phyloP scores from a whole-genome alignment of 2,888 invertebrate genomes.

The Tiliacea citrago region DNA sequence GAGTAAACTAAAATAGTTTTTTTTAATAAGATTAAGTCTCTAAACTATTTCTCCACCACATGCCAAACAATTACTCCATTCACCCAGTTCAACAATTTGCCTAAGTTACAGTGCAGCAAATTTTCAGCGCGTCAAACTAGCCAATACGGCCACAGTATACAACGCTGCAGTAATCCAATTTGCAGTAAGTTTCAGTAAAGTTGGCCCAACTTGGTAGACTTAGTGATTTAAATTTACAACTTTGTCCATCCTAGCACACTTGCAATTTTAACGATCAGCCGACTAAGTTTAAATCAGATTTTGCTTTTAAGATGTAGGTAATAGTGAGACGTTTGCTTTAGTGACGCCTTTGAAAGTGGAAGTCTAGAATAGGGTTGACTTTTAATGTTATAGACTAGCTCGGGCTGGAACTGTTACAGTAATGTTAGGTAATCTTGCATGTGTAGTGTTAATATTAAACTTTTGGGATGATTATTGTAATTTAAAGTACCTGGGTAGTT shows the following conservation, averaged over 20 bases:
- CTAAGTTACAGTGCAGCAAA: conserved; percentile 47
- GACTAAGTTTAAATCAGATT: conserved; percentile 81
- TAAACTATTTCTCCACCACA: background rate
- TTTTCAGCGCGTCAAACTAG: conserved; percentile 80
- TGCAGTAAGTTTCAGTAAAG: conserved; percentile 82
- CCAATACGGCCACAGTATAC: conserved; percentile 71
- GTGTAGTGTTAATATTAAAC: conserved; percentile 22
- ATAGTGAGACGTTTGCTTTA: conserved; percentile 66
- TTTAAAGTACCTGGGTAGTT: background rate
- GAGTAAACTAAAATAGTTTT: conserved; percentile 1
- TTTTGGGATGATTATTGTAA: conserved; percentile 23
- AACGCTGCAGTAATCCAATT: conserved; percentile 85
- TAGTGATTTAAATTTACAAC: conserved; percentile 89
- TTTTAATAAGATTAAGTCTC: conserved; percentile 8
- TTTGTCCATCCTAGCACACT: conserved; percentile 81
- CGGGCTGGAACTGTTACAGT: conserved; percentile 29
- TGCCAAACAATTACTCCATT: conserved; percentile 22
- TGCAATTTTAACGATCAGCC: conserved; percentile 85
- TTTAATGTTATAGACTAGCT: conserved; percentile 37
- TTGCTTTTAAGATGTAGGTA: conserved; percentile 76
- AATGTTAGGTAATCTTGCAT: conserved; percentile 24
- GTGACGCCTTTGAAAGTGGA: conserved; percentile 51
- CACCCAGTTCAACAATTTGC: conserved; percentile 37
- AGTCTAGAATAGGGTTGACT: conserved; percentile 46
- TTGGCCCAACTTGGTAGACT: conserved; percentile 81